phyloP scores from a whole-genome alignment of 2,113 vertebrate species.

The Salminus brasiliensis region DNA sequence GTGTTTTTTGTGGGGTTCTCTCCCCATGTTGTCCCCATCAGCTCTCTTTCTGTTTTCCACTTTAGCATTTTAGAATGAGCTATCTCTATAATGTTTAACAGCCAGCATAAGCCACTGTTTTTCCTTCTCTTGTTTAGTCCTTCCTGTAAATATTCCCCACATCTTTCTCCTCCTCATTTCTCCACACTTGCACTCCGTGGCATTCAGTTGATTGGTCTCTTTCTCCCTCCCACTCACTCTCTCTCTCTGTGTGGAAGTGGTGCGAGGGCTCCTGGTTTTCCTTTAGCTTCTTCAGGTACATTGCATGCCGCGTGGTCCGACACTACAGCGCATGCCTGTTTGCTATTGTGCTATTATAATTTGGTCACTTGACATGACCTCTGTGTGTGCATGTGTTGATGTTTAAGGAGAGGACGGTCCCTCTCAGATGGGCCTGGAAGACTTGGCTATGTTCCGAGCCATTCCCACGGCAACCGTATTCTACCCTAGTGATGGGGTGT shows the following conservation, averaged over 20 bases:
- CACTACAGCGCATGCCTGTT: constrained; percentile 47
- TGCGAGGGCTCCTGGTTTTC: constrained; percentile 58
- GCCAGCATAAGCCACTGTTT: constrained; percentile 10
- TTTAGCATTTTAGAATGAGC: constrained; percentile 43
- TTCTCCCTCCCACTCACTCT: constrained; percentile 63
- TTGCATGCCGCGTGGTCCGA: constrained; percentile 63
- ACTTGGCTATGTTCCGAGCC: constrained; percentile 88
- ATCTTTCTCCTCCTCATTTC: constrained; percentile 51
- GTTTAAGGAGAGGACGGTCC: constrained; percentile 90
- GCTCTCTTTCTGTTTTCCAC: constrained; percentile 25
- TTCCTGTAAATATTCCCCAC: constrained; percentile 46
- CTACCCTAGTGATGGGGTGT: constrained; percentile 90
- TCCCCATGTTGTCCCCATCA: neutral
- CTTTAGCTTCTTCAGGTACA: constrained; percentile 70
- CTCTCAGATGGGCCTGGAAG: constrained; percentile 93
- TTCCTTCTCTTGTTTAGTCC: constrained; percentile 40
- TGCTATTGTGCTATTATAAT: constrained; percentile 32
- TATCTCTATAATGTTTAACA: neutral
- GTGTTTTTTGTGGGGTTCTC: too few relatives aligned
- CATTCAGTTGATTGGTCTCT: constrained; percentile 12
- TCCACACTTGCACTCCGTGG: constrained; percentile 20
- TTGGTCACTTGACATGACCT: neutral
- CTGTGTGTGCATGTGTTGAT: constrained; percentile 13
- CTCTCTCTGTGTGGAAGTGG: constrained; percentile 53
- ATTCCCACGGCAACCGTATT: constrained; percentile 89